These are phyloP conservation scores for Bungarus multicinctus DNA, from an alignment of 2,113 vertebrate species.

Conservation along the genomic window DNA sequence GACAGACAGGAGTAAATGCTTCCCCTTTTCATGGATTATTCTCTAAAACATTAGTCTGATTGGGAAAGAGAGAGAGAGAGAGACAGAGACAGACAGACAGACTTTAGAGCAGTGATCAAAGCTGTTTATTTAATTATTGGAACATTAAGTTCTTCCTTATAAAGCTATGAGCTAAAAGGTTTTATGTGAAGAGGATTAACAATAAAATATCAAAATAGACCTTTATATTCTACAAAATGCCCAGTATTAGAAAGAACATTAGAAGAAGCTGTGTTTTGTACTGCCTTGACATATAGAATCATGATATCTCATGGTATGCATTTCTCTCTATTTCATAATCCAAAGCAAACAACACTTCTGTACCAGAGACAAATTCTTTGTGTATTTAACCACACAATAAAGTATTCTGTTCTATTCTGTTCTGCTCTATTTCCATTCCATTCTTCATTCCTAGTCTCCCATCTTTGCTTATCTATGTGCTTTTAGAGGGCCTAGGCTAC, in stretches of 20 bases:
- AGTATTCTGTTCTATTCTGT: neutral
- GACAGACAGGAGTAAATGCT: neutral
- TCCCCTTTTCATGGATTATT: slow-evolving; percentile 11
- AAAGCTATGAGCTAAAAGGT: slow-evolving; percentile 5
- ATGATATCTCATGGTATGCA: neutral
- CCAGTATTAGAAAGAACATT: neutral
- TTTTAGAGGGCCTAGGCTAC: neutral
- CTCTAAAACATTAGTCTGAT: slow-evolving; percentile 24
- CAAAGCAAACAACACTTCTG: neutral
- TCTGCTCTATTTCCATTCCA: neutral
- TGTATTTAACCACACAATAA: neutral
- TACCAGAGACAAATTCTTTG: neutral
- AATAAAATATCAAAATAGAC: slow-evolving; percentile 3
- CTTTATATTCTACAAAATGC: neutral
- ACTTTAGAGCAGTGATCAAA: slow-evolving; percentile 15
- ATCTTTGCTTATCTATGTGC: neutral
- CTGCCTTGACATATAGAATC: neutral
- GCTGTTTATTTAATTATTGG: slow-evolving; percentile 21
- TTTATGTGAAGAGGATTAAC: slow-evolving; percentile 17
- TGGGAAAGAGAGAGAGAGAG: neutral
- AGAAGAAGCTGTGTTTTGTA: neutral
- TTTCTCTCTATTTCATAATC: neutral
- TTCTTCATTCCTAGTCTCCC: neutral
- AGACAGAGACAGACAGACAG: neutral
- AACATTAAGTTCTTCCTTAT: slow-evolving; percentile 20